Conservation (phyloP, 2,888 invertebrate species). For the Mamestra brassicae region DNA sequence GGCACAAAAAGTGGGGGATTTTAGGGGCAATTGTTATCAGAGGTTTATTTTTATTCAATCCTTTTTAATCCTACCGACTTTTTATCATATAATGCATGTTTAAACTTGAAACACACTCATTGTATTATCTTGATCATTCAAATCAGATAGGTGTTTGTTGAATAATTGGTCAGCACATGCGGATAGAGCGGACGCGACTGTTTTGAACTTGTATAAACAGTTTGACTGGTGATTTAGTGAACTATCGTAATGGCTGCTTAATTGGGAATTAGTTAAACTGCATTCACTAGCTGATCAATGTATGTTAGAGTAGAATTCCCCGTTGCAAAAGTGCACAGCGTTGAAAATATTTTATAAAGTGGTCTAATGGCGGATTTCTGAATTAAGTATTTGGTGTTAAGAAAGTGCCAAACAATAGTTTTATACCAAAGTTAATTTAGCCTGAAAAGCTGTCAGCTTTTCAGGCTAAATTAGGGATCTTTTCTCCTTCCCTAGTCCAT, state of each 20-base stretch:
- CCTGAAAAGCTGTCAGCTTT: too few species aligned
- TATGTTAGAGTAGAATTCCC: neutral
- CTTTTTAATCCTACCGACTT: neutral
- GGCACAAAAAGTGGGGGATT: too few species aligned
- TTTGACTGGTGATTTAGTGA: conserved; percentile 14
- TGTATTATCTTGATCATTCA: conserved; percentile 19
- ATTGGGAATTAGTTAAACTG: conserved; percentile 17
- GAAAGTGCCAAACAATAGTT: too few species aligned
- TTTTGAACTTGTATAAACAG: conserved; percentile 14
- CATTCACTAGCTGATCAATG: neutral
- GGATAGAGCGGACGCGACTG: neutral
- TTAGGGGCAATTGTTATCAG: too few species aligned
- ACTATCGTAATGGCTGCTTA: conserved; percentile 11
- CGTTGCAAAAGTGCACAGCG: neutral
- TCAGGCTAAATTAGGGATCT: too few species aligned
- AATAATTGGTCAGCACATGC: conserved; percentile 12
- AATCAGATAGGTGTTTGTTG: conserved; percentile 36
- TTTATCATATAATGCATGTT: conserved; percentile 20
- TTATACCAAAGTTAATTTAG: too few species aligned
- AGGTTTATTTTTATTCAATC: neutral
- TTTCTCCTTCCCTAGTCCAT: too few species aligned
- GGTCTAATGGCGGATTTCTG: too few species aligned
- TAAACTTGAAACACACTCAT: conserved; percentile 20
- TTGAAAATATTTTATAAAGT: neutral
- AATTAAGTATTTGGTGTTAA: too few species aligned